These are phyloP conservation scores for Chaenodraco wilsoni DNA, from an alignment of 2,797 vertebrate genomes.

Conservation along the genomic window DNA sequence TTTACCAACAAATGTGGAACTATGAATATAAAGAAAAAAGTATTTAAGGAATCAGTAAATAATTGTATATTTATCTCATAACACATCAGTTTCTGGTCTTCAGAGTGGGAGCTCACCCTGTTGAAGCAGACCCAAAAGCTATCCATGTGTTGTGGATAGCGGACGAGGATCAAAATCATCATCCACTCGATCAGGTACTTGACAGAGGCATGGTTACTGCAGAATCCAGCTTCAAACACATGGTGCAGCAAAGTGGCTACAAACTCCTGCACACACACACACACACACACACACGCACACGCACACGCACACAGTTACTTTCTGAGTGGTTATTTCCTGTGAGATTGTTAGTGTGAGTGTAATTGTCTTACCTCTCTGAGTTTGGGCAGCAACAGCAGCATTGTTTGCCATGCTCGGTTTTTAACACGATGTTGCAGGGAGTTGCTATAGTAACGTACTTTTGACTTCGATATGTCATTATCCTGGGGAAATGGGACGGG, in stretches of 20 bases:
- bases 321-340: conserved; percentile 19
- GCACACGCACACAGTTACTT: neutral
- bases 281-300: conserved; percentile 34
- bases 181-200: conserved; percentile 96
- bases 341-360: neutral
- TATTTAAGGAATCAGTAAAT: neutral
- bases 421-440: conserved; percentile 93
- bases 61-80: neutral
- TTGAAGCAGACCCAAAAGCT: conserved; percentile 91
- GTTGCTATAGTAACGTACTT: conserved; percentile 91
- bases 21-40: too few species aligned
- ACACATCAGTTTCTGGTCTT: neutral
- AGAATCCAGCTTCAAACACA: conserved; percentile 90
- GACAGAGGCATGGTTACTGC: conserved; percentile 93
- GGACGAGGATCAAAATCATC: conserved; percentile 89
- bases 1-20: too few species aligned
- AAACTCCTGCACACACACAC: conserved; percentile 82
- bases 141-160: conserved; percentile 85
- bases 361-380: conserved; percentile 85
- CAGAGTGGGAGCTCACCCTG: conserved; percentile 67
- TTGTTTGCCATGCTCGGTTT: conserved; percentile 92
- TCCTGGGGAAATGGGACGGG: conserved; percentile 79
- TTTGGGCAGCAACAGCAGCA: conserved; percentile 90
- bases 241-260: conserved; percentile 80
- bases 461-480: conserved; percentile 86